Percentiles rank a stretch among this genome's conserved stretches.
Conservation (phyloP, 1,140 invertebrate species). For the Cheumatopsyche charites region DNA sequence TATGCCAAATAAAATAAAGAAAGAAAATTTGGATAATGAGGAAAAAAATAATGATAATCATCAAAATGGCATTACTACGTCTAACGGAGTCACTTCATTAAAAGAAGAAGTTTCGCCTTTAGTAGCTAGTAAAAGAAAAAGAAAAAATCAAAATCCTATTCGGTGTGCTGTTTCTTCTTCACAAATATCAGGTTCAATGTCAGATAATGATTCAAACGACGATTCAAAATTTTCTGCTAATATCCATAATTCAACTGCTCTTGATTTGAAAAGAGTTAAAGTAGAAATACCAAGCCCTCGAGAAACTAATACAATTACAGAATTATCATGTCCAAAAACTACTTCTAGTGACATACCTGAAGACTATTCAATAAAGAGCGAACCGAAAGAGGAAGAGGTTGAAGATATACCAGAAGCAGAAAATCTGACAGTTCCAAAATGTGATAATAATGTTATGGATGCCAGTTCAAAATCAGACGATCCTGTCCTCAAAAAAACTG, state of each 20-base stretch:
- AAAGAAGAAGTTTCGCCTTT: constrained; percentile 55
- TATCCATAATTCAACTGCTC: constrained; percentile 48
- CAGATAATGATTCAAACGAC: constrained; percentile 44
- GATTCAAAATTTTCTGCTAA: constrained; percentile 34
- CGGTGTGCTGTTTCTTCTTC: constrained; percentile 69
- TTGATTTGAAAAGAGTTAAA: constrained; percentile 58
- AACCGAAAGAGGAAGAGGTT: constrained; percentile 51
- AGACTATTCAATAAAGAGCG: constrained; percentile 41
- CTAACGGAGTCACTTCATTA: constrained; percentile 62
- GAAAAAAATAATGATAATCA: constrained; percentile 67
- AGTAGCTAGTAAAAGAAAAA: constrained; percentile 68
- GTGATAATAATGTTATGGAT: neutral
- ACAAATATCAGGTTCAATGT: constrained; percentile 26
- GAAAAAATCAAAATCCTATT: constrained; percentile 92
- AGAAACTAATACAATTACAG: constrained; percentile 71
- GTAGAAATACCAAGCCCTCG: constrained; percentile 48
- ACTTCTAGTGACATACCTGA: constrained; percentile 52
- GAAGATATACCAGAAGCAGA: constrained; percentile 46
- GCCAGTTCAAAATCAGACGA: constrained; percentile 44
- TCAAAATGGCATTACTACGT: constrained; percentile 76
- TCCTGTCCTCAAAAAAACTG: constrained; percentile 33
- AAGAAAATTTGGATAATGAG: constrained; percentile 64
- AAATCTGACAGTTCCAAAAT: constrained; percentile 39
- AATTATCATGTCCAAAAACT: constrained; percentile 62
- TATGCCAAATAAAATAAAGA: constrained; percentile 67